These are phyloP conservation scores for Hylomyscus alleni DNA, from an alignment of 2,797 vertebrate species.

Conservation along the genomic window DNA sequence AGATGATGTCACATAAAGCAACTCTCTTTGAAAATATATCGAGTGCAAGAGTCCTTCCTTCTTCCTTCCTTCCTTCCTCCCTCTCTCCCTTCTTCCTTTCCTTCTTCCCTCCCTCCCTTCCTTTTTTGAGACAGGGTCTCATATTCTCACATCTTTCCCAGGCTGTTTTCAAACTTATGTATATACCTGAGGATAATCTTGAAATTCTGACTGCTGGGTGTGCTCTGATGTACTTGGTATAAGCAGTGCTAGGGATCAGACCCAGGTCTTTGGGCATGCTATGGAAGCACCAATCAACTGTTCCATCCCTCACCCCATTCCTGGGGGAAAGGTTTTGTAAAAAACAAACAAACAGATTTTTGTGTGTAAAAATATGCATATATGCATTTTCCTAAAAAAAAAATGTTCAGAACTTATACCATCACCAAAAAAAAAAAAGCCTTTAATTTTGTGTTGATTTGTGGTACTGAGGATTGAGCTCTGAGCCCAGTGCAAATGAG, in stretches of 20 bases:
- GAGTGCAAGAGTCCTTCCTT: not conserved
- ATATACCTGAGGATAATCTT: not conserved
- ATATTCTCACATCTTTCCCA: not conserved
- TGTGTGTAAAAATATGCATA: not conserved
- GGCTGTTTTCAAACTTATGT: not conserved
- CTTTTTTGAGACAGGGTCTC: not conserved
- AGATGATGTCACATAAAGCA: not conserved
- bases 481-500: not conserved
- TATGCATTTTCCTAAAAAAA: slow-evolving; percentile 47
- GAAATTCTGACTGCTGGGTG: not conserved
- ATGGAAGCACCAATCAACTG: not conserved
- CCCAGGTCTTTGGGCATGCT: not conserved
- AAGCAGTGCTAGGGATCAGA: not conserved
- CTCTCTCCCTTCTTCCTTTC: not conserved
- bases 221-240: not conserved
- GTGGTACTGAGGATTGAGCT: not conserved
- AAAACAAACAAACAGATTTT: not conserved
- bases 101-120: not conserved
- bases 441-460: not conserved
- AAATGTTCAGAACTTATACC: not conserved
- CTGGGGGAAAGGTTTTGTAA: not conserved
- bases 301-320: not conserved
- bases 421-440: not conserved
- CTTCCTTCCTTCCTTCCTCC: no score
- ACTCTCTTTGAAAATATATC: not conserved